Evolutionary conservation across 2,113 vertebrate species (phyloP).

Genomic region (Cercocebus atys): DNA sequence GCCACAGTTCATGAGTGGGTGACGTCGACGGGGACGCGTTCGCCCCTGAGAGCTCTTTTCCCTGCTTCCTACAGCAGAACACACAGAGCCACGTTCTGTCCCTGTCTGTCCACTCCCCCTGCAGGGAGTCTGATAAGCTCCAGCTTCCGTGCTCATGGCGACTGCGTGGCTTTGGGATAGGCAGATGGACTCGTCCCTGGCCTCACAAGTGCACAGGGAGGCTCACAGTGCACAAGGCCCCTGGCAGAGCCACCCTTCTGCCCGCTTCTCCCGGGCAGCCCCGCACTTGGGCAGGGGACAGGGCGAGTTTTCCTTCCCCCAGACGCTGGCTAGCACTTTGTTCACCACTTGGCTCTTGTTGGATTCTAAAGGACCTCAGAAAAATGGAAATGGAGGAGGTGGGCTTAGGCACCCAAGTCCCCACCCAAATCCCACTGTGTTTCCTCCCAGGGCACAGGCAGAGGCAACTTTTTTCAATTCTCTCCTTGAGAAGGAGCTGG

Average conservation of each 20-base stretch:
- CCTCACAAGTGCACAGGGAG: neutral
- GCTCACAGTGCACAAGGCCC: neutral
- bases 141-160: neutral
- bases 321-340: too few relatives aligned
- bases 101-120: neutral
- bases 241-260: fast-evolving
- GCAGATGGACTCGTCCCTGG: too few relatives aligned
- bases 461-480: neutral
- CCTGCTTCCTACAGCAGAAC: too few relatives aligned
- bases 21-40: fast-evolving
- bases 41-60: neutral
- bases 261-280: fast-evolving
- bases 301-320: neutral
- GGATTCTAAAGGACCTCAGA: neutral
- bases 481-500: neutral
- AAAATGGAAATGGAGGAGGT: too few relatives aligned
- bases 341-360: too few relatives aligned
- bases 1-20: too few relatives aligned
- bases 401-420: neutral
- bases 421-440: too few relatives aligned
- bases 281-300: neutral
- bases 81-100: fast-evolving
- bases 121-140: fast-evolving
- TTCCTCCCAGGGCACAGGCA: neutral
- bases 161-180: neutral